A percentile compares a stretch with the other conserved stretches of the same genome.
Evolutionary conservation across 1,140 invertebrate species (phyloP).

Genomic region (Drosophila obscura): DNA sequence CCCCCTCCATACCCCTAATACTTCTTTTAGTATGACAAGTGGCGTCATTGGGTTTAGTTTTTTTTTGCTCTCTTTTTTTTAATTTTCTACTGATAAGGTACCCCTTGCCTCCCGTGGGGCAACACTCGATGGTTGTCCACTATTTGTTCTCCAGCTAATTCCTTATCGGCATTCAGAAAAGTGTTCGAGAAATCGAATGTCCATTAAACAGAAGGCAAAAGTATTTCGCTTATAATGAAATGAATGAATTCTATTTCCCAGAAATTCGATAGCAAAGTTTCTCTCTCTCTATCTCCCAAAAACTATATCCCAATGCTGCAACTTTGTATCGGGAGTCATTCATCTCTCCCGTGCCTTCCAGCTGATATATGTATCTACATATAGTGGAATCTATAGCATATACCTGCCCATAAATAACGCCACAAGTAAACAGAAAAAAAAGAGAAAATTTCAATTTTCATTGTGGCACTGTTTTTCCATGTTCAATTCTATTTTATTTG

Average conservation of each 20-base stretch:
- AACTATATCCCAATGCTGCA: neutral
- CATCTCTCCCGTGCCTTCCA: slow-evolving; percentile 19
- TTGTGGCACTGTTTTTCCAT: slow-evolving; percentile 61
- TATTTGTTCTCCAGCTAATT: slow-evolving; percentile 3
- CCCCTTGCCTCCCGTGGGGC: neutral
- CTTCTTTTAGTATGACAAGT: slow-evolving; percentile 26
- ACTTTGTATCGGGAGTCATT: slow-evolving; percentile 27
- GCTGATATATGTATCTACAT: slow-evolving; percentile 1
- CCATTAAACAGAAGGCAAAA: slow-evolving; percentile 1
- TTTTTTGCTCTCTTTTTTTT: too few species aligned
- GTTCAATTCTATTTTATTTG: slow-evolving; percentile 74
- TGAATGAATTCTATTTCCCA: slow-evolving; percentile 41
- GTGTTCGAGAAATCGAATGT: neutral
- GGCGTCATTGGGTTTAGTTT: slow-evolving; percentile 47
- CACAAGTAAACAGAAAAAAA: slow-evolving; percentile 24
- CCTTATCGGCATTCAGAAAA: slow-evolving; percentile 33
- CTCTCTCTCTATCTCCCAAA: slow-evolving; percentile 9
- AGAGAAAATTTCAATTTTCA: slow-evolving; percentile 64
- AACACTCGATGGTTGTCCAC: slow-evolving; percentile 21
- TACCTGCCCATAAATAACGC: slow-evolving; percentile 39
- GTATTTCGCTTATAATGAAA: slow-evolving; percentile 21
- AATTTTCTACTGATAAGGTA: slow-evolving; percentile 27
- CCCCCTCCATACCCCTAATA: neutral
- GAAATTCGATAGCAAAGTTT: slow-evolving; percentile 26
- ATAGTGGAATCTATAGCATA: slow-evolving; percentile 10